Evolutionary conservation across 2,888 invertebrate species (phyloP).

Genomic region (Thyatira batis): DNA sequence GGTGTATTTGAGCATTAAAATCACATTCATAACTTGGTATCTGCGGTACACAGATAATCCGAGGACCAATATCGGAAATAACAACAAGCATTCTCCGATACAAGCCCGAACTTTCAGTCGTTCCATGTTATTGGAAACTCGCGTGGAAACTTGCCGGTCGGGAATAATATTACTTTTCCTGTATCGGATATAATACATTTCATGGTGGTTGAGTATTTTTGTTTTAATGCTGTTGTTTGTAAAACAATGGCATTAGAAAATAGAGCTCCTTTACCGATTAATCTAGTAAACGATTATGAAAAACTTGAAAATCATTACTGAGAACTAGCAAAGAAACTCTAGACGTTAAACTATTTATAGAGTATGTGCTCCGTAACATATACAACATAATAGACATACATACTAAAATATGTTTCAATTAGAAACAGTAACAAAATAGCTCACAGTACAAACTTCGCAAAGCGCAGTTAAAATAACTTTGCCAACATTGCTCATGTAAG

Average conservation of each 20-base stretch:
- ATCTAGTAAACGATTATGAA: too few species aligned
- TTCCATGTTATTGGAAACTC: conserved; percentile 1
- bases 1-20: background rate
- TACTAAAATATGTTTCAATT: too few species aligned
- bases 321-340: too few species aligned
- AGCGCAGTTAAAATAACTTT: too few species aligned
- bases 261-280: too few species aligned
- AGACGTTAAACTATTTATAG: too few species aligned
- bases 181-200: background rate
- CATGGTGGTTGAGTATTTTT: background rate
- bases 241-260: too few species aligned
- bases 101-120: background rate
- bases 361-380: too few species aligned
- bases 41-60: background rate
- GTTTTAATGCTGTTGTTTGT: conserved; percentile 10
- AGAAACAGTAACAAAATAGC: too few species aligned
- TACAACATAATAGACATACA: too few species aligned
- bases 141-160: background rate
- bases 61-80: conserved; percentile 2
- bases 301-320: too few species aligned
- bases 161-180: background rate
- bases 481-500: background rate
- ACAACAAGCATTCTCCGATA: background rate
- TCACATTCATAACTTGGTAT: background rate
- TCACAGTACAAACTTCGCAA: too few species aligned